A percentile compares a stretch with the other conserved stretches of the same genome.
phyloP scores from a whole-genome alignment of 1,140 invertebrate genomes.

The Calycopis cecrops region DNA sequence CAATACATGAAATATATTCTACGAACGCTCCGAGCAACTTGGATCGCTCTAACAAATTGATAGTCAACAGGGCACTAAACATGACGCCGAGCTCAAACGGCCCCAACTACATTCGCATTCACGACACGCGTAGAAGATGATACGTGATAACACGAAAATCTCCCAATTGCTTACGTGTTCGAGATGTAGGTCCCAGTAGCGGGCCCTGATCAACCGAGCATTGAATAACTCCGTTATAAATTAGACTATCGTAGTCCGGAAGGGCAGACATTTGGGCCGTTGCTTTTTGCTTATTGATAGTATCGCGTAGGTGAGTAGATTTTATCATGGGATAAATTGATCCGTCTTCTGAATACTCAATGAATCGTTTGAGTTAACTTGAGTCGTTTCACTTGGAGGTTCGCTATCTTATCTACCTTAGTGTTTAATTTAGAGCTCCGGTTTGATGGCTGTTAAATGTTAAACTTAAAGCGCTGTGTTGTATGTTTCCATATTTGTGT shows the following conservation, averaged over 20 bases:
- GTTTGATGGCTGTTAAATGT: background rate
- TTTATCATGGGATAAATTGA: constrained; percentile 62
- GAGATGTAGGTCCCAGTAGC: constrained; percentile 37
- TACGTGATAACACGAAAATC: constrained; percentile 71
- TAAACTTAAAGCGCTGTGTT: background rate
- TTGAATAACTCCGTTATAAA: constrained; percentile 68
- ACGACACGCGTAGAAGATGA: constrained; percentile 63
- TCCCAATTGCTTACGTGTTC: constrained; percentile 70
- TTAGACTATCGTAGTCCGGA: constrained; percentile 50
- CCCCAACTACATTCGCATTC: constrained; percentile 32
- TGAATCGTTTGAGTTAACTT: constrained; percentile 19
- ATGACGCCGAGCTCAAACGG: constrained; percentile 34
- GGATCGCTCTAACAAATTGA: constrained; percentile 27
- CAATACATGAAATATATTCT: no score
- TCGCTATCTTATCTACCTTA: background rate
- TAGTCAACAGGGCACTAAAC: constrained; percentile 48
- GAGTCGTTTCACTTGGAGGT: background rate
- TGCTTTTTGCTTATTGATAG: constrained; percentile 44
- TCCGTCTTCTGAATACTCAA: constrained; percentile 54
- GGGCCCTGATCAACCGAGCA: constrained; percentile 47
- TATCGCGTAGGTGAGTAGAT: constrained; percentile 55
- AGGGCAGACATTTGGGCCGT: constrained; percentile 21
- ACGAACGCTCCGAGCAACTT: constrained; percentile 4
- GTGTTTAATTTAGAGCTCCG: constrained; percentile 5
- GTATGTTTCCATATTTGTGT: no score